phyloP scores from a whole-genome alignment of 2,113 vertebrate genomes.

The Atlantisia rogersi region DNA sequence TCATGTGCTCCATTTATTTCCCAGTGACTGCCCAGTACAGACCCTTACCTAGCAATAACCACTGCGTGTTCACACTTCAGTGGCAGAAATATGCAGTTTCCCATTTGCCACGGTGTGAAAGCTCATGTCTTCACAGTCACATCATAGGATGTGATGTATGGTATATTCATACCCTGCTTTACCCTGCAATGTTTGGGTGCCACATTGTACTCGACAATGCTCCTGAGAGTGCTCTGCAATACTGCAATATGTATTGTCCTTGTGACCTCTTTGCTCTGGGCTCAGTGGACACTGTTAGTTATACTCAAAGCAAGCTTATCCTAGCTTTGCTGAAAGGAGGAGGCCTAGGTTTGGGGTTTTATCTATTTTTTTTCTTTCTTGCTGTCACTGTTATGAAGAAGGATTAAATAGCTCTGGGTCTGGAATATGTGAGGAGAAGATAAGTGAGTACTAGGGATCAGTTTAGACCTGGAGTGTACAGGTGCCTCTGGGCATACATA shows the following conservation, averaged over 20 bases:
- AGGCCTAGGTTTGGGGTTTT: not conserved
- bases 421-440: not conserved
- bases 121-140: not conserved
- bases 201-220: fast-evolving
- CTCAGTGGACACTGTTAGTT: not conserved
- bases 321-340: not conserved
- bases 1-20: not conserved
- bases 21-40: not conserved
- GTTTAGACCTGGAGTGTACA: not conserved
- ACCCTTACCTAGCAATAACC: not conserved
- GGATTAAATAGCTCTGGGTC: not conserved
- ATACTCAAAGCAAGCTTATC: not conserved
- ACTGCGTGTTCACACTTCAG: fast-evolving
- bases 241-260: not conserved
- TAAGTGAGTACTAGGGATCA: not conserved
- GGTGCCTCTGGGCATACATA: fast-evolving
- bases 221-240: not conserved
- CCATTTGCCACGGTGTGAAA: not conserved
- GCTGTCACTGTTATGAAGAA: too few species aligned
- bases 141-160: not conserved
- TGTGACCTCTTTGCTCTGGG: not conserved
- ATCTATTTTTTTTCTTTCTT: too few species aligned
- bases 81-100: not conserved
- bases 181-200: not conserved
- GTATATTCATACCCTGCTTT: not conserved